These are phyloP conservation scores for Amiota minor DNA, from an alignment of 2,888 invertebrate genomes.

Conservation along the genomic window DNA sequence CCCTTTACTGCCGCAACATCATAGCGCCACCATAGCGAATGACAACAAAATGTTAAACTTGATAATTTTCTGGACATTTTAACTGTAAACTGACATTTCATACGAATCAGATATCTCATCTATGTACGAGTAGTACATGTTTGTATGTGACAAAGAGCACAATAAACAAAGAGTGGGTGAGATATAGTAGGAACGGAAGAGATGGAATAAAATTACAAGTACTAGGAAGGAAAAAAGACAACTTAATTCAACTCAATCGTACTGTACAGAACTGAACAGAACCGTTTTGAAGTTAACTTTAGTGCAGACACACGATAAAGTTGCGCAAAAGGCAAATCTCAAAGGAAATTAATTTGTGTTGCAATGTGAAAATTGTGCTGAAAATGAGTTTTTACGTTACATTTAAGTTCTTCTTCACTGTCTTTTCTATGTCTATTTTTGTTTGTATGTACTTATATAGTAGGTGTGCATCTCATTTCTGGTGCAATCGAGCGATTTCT, in stretches of 20 bases:
- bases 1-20: conserved; percentile 31
- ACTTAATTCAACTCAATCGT: not conserved
- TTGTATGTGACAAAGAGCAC: not conserved
- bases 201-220: not conserved
- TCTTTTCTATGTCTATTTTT: conserved; percentile 35
- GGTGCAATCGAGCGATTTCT: conserved; percentile 6
- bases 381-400: conserved; percentile 50
- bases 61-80: conserved; percentile 62
- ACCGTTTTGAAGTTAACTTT: conserved; percentile 32
- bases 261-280: not conserved
- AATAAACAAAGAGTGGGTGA: conserved; percentile 11
- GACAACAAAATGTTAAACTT: conserved; percentile 54
- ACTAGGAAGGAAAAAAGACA: not conserved
- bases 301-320: conserved; percentile 56
- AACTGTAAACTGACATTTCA: conserved; percentile 59
- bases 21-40: not conserved
- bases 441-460: conserved; percentile 4
- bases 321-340: conserved; percentile 60
- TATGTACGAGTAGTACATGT: not conserved
- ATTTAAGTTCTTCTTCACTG: conserved; percentile 34
- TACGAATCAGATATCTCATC: conserved; percentile 34
- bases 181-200: not conserved
- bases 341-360: conserved; percentile 63
- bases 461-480: conserved; percentile 9
- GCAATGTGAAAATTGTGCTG: conserved; percentile 61